phyloP scores from a whole-genome alignment of 2,113 vertebrate genomes.

The Conger conger region DNA sequence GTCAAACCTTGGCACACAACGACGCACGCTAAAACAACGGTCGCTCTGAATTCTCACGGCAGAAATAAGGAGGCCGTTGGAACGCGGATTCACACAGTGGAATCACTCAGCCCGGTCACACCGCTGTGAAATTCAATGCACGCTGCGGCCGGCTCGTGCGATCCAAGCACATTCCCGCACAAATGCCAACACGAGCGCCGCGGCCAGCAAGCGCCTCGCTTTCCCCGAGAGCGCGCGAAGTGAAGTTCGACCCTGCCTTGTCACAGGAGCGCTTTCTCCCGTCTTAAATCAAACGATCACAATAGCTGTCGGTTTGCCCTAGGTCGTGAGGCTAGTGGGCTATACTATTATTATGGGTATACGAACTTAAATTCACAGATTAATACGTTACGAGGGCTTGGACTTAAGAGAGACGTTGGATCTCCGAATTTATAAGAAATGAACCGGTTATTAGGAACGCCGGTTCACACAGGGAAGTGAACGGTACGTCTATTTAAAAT shows the following conservation, averaged over 20 bases:
- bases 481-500: neutral
- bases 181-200: constrained; percentile 73
- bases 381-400: neutral
- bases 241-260: constrained; percentile 60
- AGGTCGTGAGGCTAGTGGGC: neutral
- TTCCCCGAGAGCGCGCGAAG: constrained; percentile 60
- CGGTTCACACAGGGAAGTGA: neutral
- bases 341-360: neutral
- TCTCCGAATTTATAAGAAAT: neutral
- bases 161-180: constrained; percentile 71
- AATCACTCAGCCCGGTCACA: constrained; percentile 60
- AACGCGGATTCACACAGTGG: constrained; percentile 63
- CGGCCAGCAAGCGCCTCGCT: constrained; percentile 66
- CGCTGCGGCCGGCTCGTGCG: constrained; percentile 71
- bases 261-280: constrained; percentile 58
- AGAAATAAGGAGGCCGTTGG: constrained; percentile 50
- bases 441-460: too few relatives aligned
- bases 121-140: constrained; percentile 74
- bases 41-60: neutral
- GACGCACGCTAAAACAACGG: neutral
- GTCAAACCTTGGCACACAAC: neutral
- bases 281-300: constrained; percentile 49
- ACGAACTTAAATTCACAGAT: neutral
- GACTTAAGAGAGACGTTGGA: neutral
- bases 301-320: constrained; percentile 8